Evolutionary conservation across 2,797 vertebrate species (phyloP), one percentile per base, ranked within the genome.

Genomic region (Eleutherodactylus coqui): DNA sequence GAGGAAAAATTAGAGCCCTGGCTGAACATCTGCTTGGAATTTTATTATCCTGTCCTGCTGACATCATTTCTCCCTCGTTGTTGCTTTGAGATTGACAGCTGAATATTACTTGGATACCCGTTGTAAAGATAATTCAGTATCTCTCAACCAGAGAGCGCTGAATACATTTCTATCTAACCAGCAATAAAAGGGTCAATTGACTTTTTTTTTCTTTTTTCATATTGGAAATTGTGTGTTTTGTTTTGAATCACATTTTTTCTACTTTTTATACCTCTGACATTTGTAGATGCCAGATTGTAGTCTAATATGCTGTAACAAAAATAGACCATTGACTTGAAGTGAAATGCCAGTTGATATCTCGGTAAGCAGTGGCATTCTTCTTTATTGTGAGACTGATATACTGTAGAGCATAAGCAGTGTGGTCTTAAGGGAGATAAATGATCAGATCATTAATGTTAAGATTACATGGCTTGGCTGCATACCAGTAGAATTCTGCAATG

Each of bases 291-390:
- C 94, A 96, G 96, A 96, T 95, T 96, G 94, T 94, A 94, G 94
- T 94, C 94, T 96, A 94, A 95, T 93, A 93, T 85, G 91, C 93
- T 93, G 92, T 94, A 92, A 94, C 94, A 93, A 94, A 90, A 92
- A 93, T 90, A 95, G 95, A 93, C 93, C 94, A 94, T 93, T 92
- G 93, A 92, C 92, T 93, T 91, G 92, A 91, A 91, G 91, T 81
- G 93, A 96, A 96, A 96, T 96, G 96, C 95, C 95, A 95, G 93
- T 93, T 95, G 95, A 96, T 97, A 96, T 97, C 96, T 96, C 92
- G 91, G 96, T 96, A 97, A 97, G 97, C 95, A 97, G 95, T 94
- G 96, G 95, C 94, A 94, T 94, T 96, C 95, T 96, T 95, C 94
- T 96, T 97, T 96, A 95, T 96, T 96, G 94, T 96, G 92, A 91